Conservation (phyloP, 1,140 invertebrate genomes). For the Aphidius ervi region DNA sequence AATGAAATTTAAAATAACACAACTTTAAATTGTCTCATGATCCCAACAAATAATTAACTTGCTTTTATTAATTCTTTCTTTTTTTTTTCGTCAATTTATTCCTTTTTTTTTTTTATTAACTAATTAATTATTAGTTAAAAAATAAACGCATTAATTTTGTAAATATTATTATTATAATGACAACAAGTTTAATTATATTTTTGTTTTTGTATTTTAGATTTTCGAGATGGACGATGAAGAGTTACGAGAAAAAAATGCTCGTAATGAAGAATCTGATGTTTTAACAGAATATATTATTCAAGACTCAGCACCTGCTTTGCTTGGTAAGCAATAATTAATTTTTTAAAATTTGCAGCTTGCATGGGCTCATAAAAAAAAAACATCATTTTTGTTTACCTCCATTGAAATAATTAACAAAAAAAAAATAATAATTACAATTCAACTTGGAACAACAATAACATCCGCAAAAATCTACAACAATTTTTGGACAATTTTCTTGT, state of each 20-base stretch:
- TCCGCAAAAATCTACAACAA: too few relatives aligned
- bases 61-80: too few relatives aligned
- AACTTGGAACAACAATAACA: too few relatives aligned
- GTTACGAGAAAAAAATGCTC: slow-evolving; percentile 15
- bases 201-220: slow-evolving; percentile 9
- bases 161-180: slow-evolving; percentile 1
- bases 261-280: slow-evolving; percentile 14
- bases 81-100: too few relatives aligned
- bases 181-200: slow-evolving; percentile 3
- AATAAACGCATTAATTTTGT: not conserved
- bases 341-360: not conserved
- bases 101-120: too few relatives aligned
- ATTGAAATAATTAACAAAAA: not conserved
- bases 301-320: slow-evolving; percentile 8
- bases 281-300: slow-evolving; percentile 16
- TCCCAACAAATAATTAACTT: too few relatives aligned
- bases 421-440: too few relatives aligned
- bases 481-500: too few relatives aligned
- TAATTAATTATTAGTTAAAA: not conserved
- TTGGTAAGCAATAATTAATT: slow-evolving; percentile 17
- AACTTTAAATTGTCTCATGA: too few relatives aligned
- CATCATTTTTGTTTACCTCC: too few relatives aligned
- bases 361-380: not conserved
- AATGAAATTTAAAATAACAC: too few relatives aligned
- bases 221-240: slow-evolving; percentile 24